phyloP scores from a whole-genome alignment of 2,113 vertebrate species.

The Galemys pyrenaicus region DNA sequence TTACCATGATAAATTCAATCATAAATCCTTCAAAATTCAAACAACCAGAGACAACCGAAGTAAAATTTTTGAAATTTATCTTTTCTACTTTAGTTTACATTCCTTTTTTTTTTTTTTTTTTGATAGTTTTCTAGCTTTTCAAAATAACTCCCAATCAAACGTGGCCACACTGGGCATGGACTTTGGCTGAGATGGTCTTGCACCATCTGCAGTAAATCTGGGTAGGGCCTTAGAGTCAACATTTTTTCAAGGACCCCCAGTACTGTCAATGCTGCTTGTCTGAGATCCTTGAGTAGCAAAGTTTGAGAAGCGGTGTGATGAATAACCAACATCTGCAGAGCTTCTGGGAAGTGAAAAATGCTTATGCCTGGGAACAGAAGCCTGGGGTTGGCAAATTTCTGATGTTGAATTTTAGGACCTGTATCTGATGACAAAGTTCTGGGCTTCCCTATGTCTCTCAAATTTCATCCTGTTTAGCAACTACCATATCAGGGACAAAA shows the following conservation, averaged over 20 bases:
- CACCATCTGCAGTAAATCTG: not conserved
- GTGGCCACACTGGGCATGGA: not conserved
- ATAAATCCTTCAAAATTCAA: not conserved
- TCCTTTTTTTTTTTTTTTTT: not conserved
- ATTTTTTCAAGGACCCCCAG: not conserved
- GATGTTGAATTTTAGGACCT: not conserved
- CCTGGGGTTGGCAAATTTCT: not conserved
- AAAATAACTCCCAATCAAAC: not conserved
- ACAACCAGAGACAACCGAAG: not conserved
- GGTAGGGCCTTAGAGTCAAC: not conserved
- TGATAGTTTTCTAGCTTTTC: not conserved
- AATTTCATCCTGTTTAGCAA: not conserved
- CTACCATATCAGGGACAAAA: not conserved
- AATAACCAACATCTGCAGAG: not conserved
- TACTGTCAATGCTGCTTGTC: not conserved
- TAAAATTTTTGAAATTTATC: not conserved
- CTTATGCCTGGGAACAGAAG: not conserved
- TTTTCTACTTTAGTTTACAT: not conserved
- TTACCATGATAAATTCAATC: not conserved
- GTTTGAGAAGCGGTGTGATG: not conserved
- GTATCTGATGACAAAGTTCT: not conserved
- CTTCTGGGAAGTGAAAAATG: not conserved
- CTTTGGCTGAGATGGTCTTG: not conserved
- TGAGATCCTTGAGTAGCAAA: not conserved
- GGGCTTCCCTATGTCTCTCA: not conserved